Conservation (phyloP, 2,888 invertebrate species). For the Ornithoptera alexandrae region DNA sequence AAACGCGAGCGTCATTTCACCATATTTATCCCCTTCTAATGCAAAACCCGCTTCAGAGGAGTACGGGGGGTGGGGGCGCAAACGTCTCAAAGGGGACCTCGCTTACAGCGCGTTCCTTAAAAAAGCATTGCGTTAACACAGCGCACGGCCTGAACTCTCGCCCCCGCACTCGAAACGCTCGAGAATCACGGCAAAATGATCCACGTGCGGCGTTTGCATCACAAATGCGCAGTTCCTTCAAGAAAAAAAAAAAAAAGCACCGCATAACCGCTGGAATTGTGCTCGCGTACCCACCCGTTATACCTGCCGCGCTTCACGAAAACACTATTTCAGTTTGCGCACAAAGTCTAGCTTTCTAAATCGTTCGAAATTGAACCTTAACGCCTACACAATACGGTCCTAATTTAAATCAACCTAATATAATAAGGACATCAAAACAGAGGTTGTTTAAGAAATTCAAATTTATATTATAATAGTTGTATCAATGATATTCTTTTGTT, state of each 20-base stretch:
- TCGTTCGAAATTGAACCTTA: constrained; percentile 6
- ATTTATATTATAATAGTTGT: too few species aligned
- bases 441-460: too few species aligned
- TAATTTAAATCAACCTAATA: too few species aligned
- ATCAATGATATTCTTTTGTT: too few species aligned
- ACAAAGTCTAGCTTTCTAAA: background rate
- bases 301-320: constrained; percentile 58
- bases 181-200: constrained; percentile 70
- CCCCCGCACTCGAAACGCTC: constrained; percentile 54
- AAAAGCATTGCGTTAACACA: constrained; percentile 35
- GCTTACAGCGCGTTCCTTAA: constrained; percentile 22
- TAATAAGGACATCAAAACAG: too few species aligned
- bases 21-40: constrained; percentile 24
- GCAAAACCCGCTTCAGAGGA: constrained; percentile 17
- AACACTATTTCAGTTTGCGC: constrained; percentile 51
- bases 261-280: constrained; percentile 57
- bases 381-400: background rate
- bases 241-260: constrained; percentile 37
- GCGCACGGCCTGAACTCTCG: constrained; percentile 36
- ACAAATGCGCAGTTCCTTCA: constrained; percentile 58
- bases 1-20: constrained; percentile 4
- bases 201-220: constrained; percentile 60
- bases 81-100: constrained; percentile 11
- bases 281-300: constrained; percentile 45
- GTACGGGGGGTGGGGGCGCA: background rate